Percentiles rank a stretch among this genome's conserved stretches.
Evolutionary conservation across 1,140 invertebrate genomes (phyloP).

Genomic region (Hirudo medicinalis): DNA sequence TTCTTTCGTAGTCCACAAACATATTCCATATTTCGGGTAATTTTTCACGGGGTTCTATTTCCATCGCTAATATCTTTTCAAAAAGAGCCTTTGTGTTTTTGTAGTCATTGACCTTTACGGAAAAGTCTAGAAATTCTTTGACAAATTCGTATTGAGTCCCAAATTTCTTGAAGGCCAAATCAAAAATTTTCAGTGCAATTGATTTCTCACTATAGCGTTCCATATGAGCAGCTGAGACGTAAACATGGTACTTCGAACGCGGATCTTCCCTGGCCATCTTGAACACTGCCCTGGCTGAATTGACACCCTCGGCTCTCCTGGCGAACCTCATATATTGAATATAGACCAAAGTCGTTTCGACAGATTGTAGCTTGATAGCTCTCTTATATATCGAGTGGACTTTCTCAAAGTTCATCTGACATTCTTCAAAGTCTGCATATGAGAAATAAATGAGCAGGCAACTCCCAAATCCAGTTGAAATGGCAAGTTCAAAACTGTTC

Average conservation of each 20-base stretch:
- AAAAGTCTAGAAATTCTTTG: slow-evolving; percentile 86
- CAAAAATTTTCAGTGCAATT: slow-evolving; percentile 94
- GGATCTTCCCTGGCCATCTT: slow-evolving; percentile 83
- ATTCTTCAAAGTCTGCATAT: slow-evolving; percentile 96
- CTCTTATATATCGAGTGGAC: slow-evolving; percentile 91
- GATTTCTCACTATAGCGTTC: slow-evolving; percentile 99
- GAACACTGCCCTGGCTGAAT: slow-evolving; percentile 82
- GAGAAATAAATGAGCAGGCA: slow-evolving; percentile 92
- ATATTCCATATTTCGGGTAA: too few species aligned
- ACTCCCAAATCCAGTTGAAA: slow-evolving; percentile 61
- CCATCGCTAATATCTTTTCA: too few species aligned
- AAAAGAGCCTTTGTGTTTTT: too few species aligned
- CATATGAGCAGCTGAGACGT: slow-evolving; percentile 89
- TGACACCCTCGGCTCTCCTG: slow-evolving; percentile 87
- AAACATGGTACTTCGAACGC: slow-evolving; percentile 79
- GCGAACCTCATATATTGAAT: slow-evolving; percentile 99
- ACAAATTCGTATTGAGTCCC: slow-evolving; percentile 85
- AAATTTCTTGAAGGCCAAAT: slow-evolving; percentile 92
- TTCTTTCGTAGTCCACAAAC: too few species aligned
- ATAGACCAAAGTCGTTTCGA: slow-evolving; percentile 88
- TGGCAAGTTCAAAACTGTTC: slow-evolving; percentile 81
- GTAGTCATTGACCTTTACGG: slow-evolving; percentile 79
- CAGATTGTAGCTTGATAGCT: slow-evolving; percentile 69
- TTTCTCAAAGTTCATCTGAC: slow-evolving; percentile 86
- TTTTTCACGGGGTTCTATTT: too few species aligned